phyloP scores from a whole-genome alignment of 2,888 invertebrate species.

The Cryptops parisi region DNA sequence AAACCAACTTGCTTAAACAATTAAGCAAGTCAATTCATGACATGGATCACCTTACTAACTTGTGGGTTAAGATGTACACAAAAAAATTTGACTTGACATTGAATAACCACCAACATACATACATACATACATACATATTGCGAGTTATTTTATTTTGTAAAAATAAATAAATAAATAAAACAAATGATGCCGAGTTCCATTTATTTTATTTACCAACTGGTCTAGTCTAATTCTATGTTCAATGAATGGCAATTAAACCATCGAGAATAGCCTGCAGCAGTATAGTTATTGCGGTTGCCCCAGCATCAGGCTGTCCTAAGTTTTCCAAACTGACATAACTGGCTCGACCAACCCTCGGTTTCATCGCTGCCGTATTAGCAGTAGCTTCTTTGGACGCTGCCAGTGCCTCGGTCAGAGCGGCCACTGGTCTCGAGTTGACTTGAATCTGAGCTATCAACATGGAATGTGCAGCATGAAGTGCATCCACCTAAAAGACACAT shows the following conservation, averaged over 20 bases:
- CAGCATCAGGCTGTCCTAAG: conserved; percentile 36
- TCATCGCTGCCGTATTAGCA: conserved; percentile 31
- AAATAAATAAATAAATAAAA: too few species aligned
- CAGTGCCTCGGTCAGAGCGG: conserved; percentile 18
- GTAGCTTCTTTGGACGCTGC: conserved; percentile 28
- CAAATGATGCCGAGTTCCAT: too few species aligned
- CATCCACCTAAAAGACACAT: conserved; percentile 39
- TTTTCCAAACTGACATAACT: conserved; percentile 44
- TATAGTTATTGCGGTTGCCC: conserved; percentile 33
- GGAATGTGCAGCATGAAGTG: conserved; percentile 27
- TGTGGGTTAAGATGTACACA: too few species aligned
- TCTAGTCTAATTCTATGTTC: too few species aligned
- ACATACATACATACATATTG: too few species aligned
- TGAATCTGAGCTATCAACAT: conserved; percentile 1
- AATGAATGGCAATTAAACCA: background rate
- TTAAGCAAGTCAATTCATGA: too few species aligned
- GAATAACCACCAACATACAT: too few species aligned
- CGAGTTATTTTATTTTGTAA: too few species aligned
- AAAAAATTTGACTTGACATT: too few species aligned
- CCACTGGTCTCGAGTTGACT: background rate
- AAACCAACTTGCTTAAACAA: too few species aligned
- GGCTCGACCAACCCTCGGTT: conserved; percentile 51
- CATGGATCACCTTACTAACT: too few species aligned
- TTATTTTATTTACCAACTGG: too few species aligned
- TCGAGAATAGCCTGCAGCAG: conserved; percentile 18